phyloP scores from a whole-genome alignment of 2,113 vertebrate species.

The Glaucomys volans region DNA sequence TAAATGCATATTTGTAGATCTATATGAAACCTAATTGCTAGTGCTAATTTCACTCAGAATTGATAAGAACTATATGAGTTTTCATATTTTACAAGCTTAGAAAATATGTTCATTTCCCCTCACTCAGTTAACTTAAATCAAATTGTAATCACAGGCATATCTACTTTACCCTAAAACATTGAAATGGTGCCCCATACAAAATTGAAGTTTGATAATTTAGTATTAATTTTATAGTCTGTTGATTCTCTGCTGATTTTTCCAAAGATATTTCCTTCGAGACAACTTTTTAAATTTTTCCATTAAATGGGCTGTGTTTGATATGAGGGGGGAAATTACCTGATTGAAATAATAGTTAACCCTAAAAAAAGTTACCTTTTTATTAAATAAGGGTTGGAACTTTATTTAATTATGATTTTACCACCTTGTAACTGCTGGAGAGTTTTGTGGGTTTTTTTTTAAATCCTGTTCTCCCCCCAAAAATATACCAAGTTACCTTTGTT shows the following conservation, averaged over 20 bases:
- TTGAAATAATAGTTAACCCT: slow-evolving; percentile 57
- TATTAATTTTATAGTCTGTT: slow-evolving; percentile 53
- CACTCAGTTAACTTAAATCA: background rate
- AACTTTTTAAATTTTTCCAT: slow-evolving; percentile 48
- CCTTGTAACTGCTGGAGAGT: background rate
- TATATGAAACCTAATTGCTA: slow-evolving; percentile 10
- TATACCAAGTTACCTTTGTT: slow-evolving; percentile 60
- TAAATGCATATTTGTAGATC: background rate
- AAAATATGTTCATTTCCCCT: background rate
- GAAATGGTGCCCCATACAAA: background rate
- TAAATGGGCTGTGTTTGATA: background rate
- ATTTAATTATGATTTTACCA: slow-evolving; percentile 57
- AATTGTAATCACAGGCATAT: slow-evolving; percentile 32
- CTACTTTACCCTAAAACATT: background rate
- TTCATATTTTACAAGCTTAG: background rate
- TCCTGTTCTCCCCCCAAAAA: background rate
- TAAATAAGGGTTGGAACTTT: background rate
- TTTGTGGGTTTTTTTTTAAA: background rate
- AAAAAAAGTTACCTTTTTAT: slow-evolving; percentile 50
- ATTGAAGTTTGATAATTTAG: background rate
- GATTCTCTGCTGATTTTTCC: slow-evolving; percentile 25
- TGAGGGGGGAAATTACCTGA: background rate
- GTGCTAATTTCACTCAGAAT: slow-evolving; percentile 53
- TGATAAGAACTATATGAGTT: slow-evolving; percentile 34
- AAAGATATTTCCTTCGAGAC: background rate